These are phyloP conservation scores for Galerucella nymphaeae DNA, from an alignment of 2,888 invertebrate species.

Conservation along the genomic window DNA sequence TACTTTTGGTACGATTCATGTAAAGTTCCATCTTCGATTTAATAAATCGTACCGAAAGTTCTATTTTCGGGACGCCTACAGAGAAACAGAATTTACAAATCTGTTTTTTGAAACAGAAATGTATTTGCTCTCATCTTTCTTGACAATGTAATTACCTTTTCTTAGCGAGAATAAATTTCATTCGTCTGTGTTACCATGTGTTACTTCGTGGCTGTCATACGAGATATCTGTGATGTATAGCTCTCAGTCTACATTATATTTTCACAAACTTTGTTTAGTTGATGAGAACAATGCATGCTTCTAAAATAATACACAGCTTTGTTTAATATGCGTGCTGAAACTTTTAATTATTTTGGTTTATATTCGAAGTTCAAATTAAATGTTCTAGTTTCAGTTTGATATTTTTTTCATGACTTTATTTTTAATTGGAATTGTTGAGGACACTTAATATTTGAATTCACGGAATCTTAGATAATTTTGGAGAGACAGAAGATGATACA, in stretches of 20 bases:
- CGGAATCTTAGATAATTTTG: too few relatives aligned
- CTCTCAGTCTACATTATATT: conserved; percentile 29
- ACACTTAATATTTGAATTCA: too few relatives aligned
- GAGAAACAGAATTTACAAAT: background rate
- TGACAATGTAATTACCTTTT: conserved; percentile 35
- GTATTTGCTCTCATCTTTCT: conserved; percentile 25
- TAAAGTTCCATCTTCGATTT: too few relatives aligned
- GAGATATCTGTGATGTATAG: conserved; percentile 31
- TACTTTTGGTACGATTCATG: too few relatives aligned
- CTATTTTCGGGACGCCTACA: too few relatives aligned
- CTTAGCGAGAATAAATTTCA: conserved; percentile 21
- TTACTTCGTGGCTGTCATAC: conserved; percentile 27
- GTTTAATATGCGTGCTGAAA: conserved; percentile 21
- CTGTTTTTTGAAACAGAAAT: conserved; percentile 13
- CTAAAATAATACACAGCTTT: conserved; percentile 20
- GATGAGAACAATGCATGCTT: conserved; percentile 25
- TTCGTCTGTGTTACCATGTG: conserved; percentile 9
- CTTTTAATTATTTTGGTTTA: conserved; percentile 20
- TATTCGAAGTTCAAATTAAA: background rate
- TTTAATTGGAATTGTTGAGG: background rate
- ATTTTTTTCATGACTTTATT: background rate
- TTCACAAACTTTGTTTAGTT: conserved; percentile 31
- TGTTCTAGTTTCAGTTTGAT: background rate
- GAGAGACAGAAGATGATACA: too few relatives aligned
- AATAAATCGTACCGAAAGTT: too few relatives aligned